phyloP scores from a whole-genome alignment of 2,888 invertebrate genomes.

The Gasteruption jaculator region DNA sequence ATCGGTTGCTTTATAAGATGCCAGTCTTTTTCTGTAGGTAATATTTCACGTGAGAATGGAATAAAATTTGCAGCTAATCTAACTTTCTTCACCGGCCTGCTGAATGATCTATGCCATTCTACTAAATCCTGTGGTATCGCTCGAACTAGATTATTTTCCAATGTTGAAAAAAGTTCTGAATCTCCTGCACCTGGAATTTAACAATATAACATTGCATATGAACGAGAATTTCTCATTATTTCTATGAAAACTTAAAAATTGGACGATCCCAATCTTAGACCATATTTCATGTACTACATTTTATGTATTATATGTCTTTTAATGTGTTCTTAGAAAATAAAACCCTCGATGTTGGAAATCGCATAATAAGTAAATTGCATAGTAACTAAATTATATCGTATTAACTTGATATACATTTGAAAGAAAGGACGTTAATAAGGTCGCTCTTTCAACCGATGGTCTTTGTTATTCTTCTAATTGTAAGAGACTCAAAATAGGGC shows the following conservation, averaged over 20 bases:
- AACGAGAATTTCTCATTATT: too few species aligned
- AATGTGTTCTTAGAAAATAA: too few species aligned
- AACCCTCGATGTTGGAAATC: too few species aligned
- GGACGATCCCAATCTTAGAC: background rate
- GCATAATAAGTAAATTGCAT: too few species aligned
- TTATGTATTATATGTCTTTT: too few species aligned
- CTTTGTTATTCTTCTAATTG: too few species aligned
- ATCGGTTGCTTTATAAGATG: constrained; percentile 84
- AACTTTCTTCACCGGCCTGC: constrained; percentile 80
- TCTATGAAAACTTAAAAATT: constrained; percentile 4
- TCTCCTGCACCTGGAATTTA: constrained; percentile 71
- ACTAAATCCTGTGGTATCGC: constrained; percentile 82
- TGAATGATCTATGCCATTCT: constrained; percentile 90
- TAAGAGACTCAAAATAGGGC: too few species aligned
- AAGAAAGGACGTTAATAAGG: too few species aligned
- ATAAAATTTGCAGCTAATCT: constrained; percentile 77
- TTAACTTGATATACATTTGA: too few species aligned
- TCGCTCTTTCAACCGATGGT: too few species aligned
- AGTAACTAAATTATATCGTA: too few species aligned
- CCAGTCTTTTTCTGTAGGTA: constrained; percentile 71
- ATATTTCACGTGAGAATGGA: constrained; percentile 70
- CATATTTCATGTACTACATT: too few species aligned
- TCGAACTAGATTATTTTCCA: constrained; percentile 72
- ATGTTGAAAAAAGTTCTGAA: constrained; percentile 75
- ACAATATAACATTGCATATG: constrained; percentile 5